Evolutionary conservation across 2,888 invertebrate genomes (phyloP).

Genomic region (Euzophera pinguis): DNA sequence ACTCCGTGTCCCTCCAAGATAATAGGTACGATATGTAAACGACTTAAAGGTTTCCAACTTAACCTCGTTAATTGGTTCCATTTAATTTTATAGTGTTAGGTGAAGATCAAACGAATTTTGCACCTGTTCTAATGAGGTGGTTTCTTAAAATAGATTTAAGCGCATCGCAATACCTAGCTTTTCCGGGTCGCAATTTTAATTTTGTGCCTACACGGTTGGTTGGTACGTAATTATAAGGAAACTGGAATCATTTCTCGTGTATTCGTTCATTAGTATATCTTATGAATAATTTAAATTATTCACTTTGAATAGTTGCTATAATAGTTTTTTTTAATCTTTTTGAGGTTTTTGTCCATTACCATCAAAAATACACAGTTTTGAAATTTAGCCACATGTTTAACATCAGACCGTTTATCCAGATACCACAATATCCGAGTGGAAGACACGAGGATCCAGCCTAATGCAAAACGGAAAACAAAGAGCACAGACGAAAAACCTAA

Average conservation of each 20-base stretch:
- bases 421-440: conserved; percentile 72
- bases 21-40: conserved; percentile 54
- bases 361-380: conserved; percentile 19
- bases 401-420: conserved; percentile 60
- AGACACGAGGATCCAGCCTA: conserved; percentile 69
- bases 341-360: conserved; percentile 19
- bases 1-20: conserved; percentile 79
- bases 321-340: too few relatives aligned
- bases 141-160: conserved; percentile 1
- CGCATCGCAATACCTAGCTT: not conserved
- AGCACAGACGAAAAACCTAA: conserved; percentile 62
- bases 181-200: not conserved
- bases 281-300: too few relatives aligned
- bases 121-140: not conserved
- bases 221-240: too few relatives aligned
- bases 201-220: too few relatives aligned
- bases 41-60: conserved; percentile 19
- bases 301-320: too few relatives aligned
- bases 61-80: conserved; percentile 10
- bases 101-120: conserved; percentile 6
- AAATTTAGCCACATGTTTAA: conserved; percentile 53
- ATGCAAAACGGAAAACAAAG: conserved; percentile 73
- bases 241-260: too few relatives aligned
- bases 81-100: conserved; percentile 8
- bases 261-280: too few relatives aligned